phyloP scores from a whole-genome alignment of 2,113 vertebrate species.

The Emydura subglobosa region DNA sequence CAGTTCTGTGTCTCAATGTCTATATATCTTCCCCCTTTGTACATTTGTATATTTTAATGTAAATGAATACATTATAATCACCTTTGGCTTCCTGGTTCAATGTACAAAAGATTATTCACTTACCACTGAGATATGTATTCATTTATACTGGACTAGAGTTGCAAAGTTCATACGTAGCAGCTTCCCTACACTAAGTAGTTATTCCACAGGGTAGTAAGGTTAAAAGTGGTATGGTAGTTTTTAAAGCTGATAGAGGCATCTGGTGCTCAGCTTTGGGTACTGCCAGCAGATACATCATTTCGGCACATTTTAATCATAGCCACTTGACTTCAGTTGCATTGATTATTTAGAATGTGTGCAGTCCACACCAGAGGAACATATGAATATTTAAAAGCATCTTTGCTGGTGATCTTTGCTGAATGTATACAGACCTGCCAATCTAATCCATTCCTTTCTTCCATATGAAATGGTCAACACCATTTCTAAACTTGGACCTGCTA shows the following conservation, averaged over 20 bases:
- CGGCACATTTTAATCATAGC: neutral
- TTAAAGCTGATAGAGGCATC: constrained; percentile 51
- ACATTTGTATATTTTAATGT: constrained; percentile 68
- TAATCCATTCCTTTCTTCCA: neutral
- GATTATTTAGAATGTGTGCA: neutral
- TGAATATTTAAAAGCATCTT: neutral
- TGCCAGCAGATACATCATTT: neutral
- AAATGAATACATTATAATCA: constrained; percentile 64
- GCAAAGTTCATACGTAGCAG: constrained; percentile 49
- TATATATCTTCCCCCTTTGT: constrained; percentile 53
- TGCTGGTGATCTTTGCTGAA: rapidly evolving
- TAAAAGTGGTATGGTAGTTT: constrained; percentile 34
- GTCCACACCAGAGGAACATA: neutral
- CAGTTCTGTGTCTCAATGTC: constrained; percentile 59
- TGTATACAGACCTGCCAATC: neutral
- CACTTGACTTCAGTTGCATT: neutral
- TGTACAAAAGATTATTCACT: constrained; percentile 60
- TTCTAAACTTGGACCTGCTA: neutral
- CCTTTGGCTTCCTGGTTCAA: constrained; percentile 32
- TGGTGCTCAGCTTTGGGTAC: constrained; percentile 35
- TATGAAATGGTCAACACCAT: neutral
- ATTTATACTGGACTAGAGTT: constrained; percentile 55
- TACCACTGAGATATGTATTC: constrained; percentile 62
- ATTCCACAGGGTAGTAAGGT: constrained; percentile 33
- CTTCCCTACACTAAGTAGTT: constrained; percentile 34